These are phyloP conservation scores for Cotesia typhae DNA, from an alignment of 1,140 invertebrate genomes.

Conservation along the genomic window DNA sequence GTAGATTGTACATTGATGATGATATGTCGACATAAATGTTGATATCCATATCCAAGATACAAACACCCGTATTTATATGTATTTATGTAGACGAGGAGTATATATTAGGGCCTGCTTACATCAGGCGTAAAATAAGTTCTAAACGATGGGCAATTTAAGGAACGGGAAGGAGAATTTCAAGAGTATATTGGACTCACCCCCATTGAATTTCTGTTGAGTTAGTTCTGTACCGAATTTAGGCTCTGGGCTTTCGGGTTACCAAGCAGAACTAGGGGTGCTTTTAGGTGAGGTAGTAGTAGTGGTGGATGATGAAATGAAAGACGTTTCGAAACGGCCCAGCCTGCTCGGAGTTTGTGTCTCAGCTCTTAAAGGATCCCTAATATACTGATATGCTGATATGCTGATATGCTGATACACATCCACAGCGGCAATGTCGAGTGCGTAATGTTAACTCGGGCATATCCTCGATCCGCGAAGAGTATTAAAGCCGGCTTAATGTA, in stretches of 20 bases:
- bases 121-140: conserved; percentile 60
- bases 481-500: conserved; percentile 33
- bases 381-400: background rate
- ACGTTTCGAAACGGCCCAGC: too few relatives aligned
- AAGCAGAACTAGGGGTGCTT: too few relatives aligned
- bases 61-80: conserved; percentile 48
- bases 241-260: too few relatives aligned
- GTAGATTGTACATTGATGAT: conserved; percentile 50
- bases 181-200: background rate
- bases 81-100: conserved; percentile 46
- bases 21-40: too few relatives aligned
- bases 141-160: conserved; percentile 63
- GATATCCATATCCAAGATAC: conserved; percentile 41
- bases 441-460: background rate
- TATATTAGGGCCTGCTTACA: conserved; percentile 38
- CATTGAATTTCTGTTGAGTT: background rate
- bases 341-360: too few relatives aligned
- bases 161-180: conserved; percentile 15
- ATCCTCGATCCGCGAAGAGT: conserved; percentile 19
- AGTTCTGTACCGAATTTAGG: background rate
- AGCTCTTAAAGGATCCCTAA: background rate
- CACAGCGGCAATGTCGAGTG: background rate
- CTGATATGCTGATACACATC: background rate
- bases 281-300: too few relatives aligned
- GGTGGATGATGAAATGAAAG: too few relatives aligned